Evolutionary conservation across 2,113 vertebrate genomes (phyloP).

Genomic region (Ranitomeya variabilis): DNA sequence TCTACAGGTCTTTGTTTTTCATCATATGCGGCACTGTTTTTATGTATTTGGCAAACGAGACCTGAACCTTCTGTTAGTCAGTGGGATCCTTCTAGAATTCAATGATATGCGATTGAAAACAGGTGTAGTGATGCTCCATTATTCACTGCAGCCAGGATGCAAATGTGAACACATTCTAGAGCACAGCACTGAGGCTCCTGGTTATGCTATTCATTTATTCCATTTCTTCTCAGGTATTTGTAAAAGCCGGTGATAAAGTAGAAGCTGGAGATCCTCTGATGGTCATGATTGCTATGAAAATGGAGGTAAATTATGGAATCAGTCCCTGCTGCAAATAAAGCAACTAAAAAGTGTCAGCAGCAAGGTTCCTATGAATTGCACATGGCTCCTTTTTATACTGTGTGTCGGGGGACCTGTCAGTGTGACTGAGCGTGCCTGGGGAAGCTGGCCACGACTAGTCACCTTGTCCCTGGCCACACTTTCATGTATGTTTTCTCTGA

Average conservation of each 20-base stretch:
- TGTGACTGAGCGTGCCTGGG: too few relatives aligned
- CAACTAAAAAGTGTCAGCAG: background rate
- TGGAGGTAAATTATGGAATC: constrained; percentile 83
- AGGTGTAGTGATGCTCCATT: background rate
- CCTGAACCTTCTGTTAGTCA: too few relatives aligned
- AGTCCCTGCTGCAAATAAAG: background rate
- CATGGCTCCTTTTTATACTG: too few relatives aligned
- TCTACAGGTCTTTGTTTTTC: too few relatives aligned
- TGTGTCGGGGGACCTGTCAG: too few relatives aligned
- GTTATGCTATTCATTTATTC: background rate
- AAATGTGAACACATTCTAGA: background rate
- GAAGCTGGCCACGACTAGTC: too few relatives aligned
- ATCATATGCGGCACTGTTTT: too few relatives aligned
- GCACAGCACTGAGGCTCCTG: background rate
- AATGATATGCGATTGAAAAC: background rate
- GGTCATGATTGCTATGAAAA: constrained; percentile 99
- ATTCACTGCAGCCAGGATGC: background rate
- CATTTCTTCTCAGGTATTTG: constrained; percentile 80
- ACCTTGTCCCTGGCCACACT: too few relatives aligned
- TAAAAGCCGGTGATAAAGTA: constrained; percentile 89
- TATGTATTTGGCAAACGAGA: too few relatives aligned
- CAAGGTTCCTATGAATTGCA: too few relatives aligned
- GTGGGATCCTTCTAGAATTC: background rate
- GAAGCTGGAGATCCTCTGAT: constrained; percentile 85
- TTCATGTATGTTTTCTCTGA: too few relatives aligned